Conservation (phyloP, 2,797 vertebrate species). For the Serranus cabrilla region DNA sequence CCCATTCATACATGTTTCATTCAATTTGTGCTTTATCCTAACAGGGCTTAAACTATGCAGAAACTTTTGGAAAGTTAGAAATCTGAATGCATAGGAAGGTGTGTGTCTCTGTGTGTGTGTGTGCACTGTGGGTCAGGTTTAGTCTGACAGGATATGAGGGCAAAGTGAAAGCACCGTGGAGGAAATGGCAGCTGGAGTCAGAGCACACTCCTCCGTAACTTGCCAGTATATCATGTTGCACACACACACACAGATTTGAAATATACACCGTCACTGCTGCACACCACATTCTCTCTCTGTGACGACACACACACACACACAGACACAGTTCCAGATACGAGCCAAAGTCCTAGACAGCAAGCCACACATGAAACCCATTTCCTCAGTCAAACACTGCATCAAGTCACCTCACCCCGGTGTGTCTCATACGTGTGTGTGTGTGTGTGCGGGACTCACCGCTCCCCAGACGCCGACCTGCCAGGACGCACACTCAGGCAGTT, state of each 20-base stretch:
- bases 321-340: constrained; percentile 44
- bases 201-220: constrained; percentile 65
- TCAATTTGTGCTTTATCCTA: constrained; percentile 35
- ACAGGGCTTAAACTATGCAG: constrained; percentile 24
- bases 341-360: constrained; percentile 35
- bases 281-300: constrained; percentile 48
- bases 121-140: constrained; percentile 54
- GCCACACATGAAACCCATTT: constrained; percentile 72
- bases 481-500: constrained; percentile 90
- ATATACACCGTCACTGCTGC: constrained; percentile 49
- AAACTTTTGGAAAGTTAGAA: constrained; percentile 24
- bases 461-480: constrained; percentile 96
- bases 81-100: constrained; percentile 18
- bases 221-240: constrained; percentile 66
- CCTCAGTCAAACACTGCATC: constrained; percentile 56
- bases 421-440: constrained; percentile 32
- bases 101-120: constrained; percentile 18
- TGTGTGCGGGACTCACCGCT: constrained; percentile 87
- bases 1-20: constrained; percentile 55
- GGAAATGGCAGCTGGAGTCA: constrained; percentile 79
- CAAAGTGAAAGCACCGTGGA: constrained; percentile 68
- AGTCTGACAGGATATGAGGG: constrained; percentile 78
- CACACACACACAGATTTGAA: constrained; percentile 35
- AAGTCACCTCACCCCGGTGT: constrained; percentile 37
- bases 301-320: constrained; percentile 42